Base-by-base conservation (phyloP, 37 sponge, comb jelly and placozoan genomes). In the Bolinopsis microptera region DNA sequence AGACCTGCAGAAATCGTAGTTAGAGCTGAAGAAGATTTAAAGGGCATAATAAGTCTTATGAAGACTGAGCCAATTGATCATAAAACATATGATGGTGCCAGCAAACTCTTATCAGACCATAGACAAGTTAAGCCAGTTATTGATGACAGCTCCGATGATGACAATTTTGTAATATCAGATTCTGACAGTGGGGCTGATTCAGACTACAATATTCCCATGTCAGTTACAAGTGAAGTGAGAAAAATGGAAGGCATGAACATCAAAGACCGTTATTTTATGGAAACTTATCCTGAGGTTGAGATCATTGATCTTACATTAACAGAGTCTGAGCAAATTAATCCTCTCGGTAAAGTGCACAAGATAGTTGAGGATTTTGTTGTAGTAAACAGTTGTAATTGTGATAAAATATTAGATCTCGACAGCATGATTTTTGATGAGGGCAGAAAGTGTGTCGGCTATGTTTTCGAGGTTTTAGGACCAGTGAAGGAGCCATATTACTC, bases 331-430 rank as follows among this genome's bases (percentile, higher is more conserved):
- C 28, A 39, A 24, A 86, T 86, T 27, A 9, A 27, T 5, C 31
- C 26, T 40, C 90, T 86, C 3, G 90, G 90, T 25, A 35, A 34
- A 27, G 61, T 86, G 36, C n/a, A 5, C 41, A 22, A 39, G 48
- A 86, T 86, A n/a, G 90, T 86, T 18, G 90, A 86, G 28, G 90
- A 86, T 39, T 86, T 86, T 23, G 90, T 86, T 18, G 90, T 86
- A 30, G 61, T 86, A n/a, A 86, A 86, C 38, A 24, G 90, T 39
- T 18, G 36, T 30, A 21, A 40, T 40, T 3, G 1, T 2, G 28
- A 39, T 22, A 39, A 86, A 48, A 26, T 86, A 1, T 27, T 86
- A 38, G 90, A 86, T 86, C n/a, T 86, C 5, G 90, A 86, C 25
- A 41, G 61, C 61, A 86, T 86, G 90, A 41, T 86, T 24, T 86